Evolutionary conservation across 2,888 invertebrate species (phyloP).

Genomic region (Octodonta nipae): DNA sequence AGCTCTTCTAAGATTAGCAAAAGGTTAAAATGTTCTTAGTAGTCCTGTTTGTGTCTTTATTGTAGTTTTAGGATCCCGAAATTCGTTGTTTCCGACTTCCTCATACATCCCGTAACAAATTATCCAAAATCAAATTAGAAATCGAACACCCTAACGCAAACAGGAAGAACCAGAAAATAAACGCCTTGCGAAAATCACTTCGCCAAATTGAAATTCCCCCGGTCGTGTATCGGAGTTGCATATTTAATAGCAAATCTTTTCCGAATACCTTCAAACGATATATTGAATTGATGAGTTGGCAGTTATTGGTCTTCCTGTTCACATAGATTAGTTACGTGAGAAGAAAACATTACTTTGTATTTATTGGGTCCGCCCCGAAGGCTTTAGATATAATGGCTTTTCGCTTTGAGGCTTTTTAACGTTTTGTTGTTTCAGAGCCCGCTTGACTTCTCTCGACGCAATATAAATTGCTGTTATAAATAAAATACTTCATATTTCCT

Average conservation of each 20-base stretch:
- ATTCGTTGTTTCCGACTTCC: too few relatives aligned
- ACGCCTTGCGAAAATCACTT: too few relatives aligned
- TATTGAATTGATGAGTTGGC: slow-evolving; percentile 31
- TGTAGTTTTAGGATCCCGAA: too few relatives aligned
- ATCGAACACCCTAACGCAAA: too few relatives aligned
- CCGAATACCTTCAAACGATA: slow-evolving; percentile 12
- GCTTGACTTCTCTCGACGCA: slow-evolving; percentile 1
- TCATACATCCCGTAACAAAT: too few relatives aligned
- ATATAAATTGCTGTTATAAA: too few relatives aligned
- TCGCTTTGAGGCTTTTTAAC: slow-evolving; percentile 3
- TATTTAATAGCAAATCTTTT: slow-evolving; percentile 27
- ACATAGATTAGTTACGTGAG: slow-evolving; percentile 36
- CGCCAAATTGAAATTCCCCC: too few relatives aligned
- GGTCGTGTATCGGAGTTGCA: slow-evolving; percentile 15
- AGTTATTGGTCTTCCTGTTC: slow-evolving; percentile 33
- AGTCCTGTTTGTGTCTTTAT: too few relatives aligned
- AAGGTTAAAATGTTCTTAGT: too few relatives aligned
- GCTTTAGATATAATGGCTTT: slow-evolving; percentile 26
- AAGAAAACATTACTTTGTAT: slow-evolving; percentile 34
- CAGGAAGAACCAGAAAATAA: too few relatives aligned
- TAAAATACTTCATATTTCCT: slow-evolving; percentile 2
- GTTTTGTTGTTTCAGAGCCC: neutral
- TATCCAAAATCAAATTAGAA: too few relatives aligned
- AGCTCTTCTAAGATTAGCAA: too few relatives aligned
- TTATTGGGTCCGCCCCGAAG: slow-evolving; percentile 28